Conservation (phyloP, 2,888 invertebrate genomes). For the Drosophila subquinaria region DNA sequence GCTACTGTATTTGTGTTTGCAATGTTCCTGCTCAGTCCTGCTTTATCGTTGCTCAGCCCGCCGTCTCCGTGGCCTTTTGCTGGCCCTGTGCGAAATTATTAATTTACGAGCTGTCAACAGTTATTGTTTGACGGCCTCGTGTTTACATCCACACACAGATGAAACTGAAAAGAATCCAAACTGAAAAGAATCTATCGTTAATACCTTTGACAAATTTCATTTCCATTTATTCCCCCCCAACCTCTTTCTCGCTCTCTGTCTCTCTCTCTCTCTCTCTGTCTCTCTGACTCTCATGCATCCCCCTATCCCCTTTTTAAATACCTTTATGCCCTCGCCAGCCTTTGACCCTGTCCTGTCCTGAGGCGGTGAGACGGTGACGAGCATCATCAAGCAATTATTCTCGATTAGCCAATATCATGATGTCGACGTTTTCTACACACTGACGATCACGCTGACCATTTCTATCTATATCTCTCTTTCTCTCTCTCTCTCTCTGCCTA, state of each 20-base stretch:
- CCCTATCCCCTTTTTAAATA: conserved; percentile 15
- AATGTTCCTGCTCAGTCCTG: conserved; percentile 10
- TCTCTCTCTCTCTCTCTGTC: background rate
- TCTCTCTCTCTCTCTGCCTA: background rate
- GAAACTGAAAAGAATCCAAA: background rate
- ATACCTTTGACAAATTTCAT: conserved; percentile 74
- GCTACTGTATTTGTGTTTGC: conserved; percentile 34
- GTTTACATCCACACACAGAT: conserved; percentile 70
- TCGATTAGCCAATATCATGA: conserved; percentile 73
- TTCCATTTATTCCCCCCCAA: conserved; percentile 32
- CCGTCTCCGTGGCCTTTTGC: conserved; percentile 21
- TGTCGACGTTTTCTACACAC: conserved; percentile 47
- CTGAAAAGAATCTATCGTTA: conserved; percentile 27
- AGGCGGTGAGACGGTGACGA: conserved; percentile 31
- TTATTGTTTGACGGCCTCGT: conserved; percentile 71
- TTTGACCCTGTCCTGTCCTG: conserved; percentile 15
- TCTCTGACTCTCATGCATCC: background rate
- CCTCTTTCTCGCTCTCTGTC: background rate
- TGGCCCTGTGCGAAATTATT: conserved; percentile 72
- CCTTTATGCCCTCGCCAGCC: conserved; percentile 19
- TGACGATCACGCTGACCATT: conserved; percentile 30
- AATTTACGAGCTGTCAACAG: conserved; percentile 82
- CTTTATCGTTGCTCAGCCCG: conserved; percentile 46
- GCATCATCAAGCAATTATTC: conserved; percentile 71
- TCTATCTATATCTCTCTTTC: conserved; percentile 22